Evolutionary conservation across 2,888 invertebrate species (phyloP).

Genomic region (Sthenelais limicola): DNA sequence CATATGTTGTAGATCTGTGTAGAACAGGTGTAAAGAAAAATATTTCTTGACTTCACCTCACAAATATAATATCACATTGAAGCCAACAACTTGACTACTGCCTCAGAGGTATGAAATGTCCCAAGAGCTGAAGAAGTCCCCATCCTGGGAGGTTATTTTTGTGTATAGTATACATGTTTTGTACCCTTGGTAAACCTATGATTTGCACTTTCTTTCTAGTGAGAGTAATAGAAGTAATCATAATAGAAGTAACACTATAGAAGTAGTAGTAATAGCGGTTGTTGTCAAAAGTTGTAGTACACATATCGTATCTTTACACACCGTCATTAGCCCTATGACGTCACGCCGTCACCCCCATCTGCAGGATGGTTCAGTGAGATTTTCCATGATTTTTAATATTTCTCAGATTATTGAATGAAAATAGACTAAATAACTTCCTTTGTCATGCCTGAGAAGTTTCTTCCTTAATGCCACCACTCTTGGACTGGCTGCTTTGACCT

Average conservation of each 20-base stretch:
- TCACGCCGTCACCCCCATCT: no score
- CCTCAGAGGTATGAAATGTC: constrained; percentile 33
- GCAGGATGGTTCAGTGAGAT: no score
- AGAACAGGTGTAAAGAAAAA: constrained; percentile 36
- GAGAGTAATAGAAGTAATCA: no score
- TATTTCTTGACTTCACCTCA: constrained; percentile 37
- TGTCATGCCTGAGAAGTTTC: constrained; percentile 29
- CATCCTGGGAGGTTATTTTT: constrained; percentile 8
- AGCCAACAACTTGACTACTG: constrained; percentile 38
- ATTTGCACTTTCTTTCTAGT: no score
- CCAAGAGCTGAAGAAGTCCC: constrained; percentile 16
- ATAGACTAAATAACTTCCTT: constrained; percentile 31
- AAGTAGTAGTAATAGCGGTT: no score
- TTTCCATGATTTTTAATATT: no score
- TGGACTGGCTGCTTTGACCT: constrained; percentile 3
- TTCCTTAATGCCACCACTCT: constrained; percentile 4
- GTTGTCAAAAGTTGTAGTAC: no score
- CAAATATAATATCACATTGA: constrained; percentile 39
- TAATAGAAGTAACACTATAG: no score
- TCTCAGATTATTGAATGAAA: no score
- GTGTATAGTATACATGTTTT: not conserved
- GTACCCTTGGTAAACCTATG: no score
- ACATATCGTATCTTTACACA: no score
- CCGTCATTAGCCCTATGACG: no score
- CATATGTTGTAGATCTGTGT: not conserved